Conservation (phyloP, 2,797 vertebrate species). For the Florisuga fusca region DNA sequence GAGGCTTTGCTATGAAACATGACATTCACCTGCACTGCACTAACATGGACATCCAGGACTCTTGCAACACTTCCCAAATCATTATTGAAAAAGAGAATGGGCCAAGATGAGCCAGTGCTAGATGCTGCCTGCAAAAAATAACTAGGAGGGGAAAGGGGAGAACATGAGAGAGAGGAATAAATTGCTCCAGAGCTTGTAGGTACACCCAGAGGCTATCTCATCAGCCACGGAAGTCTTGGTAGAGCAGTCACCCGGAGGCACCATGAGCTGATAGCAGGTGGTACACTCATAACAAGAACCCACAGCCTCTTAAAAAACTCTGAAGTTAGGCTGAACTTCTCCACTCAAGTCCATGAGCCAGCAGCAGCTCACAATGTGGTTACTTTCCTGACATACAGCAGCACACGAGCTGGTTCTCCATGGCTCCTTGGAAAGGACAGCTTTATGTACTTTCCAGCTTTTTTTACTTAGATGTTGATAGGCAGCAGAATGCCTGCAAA, state of each 20-base stretch:
- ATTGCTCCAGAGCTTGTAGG: not conserved
- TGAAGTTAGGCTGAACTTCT: not conserved
- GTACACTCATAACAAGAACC: not conserved
- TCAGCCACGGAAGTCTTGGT: not conserved
- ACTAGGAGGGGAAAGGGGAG: fast-evolving
- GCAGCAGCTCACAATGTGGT: not conserved
- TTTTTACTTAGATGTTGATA: slow-evolving; percentile 10
- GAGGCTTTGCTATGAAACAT: not conserved
- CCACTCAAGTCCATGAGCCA: fast-evolving
- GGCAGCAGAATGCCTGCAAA: not conserved
- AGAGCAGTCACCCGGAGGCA: not conserved
- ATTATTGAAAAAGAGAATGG: not conserved
- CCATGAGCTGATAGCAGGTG: not conserved
- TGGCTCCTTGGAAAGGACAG: not conserved
- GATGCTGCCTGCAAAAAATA: not conserved
- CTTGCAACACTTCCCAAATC: not conserved
- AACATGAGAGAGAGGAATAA: not conserved
- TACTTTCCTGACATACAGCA: not conserved
- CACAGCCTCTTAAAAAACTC: not conserved
- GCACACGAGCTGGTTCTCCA: not conserved
- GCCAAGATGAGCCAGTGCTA: not conserved
- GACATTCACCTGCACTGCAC: not conserved
- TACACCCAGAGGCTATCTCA: not conserved
- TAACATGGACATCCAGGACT: not conserved
- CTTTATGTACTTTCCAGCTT: not conserved